Conservation (phyloP, 2,113 vertebrate species). For the Tapirus terrestris region DNA sequence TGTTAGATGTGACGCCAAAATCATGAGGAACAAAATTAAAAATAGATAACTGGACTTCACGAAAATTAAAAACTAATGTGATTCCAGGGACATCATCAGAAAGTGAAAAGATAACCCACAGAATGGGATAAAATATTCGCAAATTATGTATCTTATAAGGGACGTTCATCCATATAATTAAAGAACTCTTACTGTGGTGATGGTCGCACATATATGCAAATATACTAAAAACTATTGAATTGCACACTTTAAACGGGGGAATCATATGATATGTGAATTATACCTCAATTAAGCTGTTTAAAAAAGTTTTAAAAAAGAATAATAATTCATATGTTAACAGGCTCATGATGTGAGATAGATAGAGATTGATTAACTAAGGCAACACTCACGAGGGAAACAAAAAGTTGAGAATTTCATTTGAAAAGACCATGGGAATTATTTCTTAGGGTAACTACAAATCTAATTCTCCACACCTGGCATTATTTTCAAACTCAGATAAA, state of each 20-base stretch:
- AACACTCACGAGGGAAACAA: background rate
- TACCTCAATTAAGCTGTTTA: background rate
- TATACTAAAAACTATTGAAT: background rate
- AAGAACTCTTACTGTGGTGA: background rate
- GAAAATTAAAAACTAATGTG: background rate
- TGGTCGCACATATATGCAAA: background rate
- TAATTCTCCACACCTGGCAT: background rate
- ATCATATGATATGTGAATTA: background rate
- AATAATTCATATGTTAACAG: background rate
- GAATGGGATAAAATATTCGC: background rate
- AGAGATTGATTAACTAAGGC: background rate
- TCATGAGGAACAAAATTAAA: background rate
- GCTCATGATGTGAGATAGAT: background rate
- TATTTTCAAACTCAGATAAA: constrained; percentile 16
- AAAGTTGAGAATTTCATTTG: background rate
- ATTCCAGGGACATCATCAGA: background rate
- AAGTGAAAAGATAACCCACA: background rate
- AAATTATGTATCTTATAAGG: background rate
- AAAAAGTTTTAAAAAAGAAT: background rate
- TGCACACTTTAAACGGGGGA: background rate
- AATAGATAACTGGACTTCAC: background rate
- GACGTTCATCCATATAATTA: background rate
- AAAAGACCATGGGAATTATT: background rate
- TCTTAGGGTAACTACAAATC: background rate
- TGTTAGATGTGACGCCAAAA: background rate